Evolutionary conservation across 2,113 vertebrate genomes (phyloP).

Genomic region (Natator depressus): DNA sequence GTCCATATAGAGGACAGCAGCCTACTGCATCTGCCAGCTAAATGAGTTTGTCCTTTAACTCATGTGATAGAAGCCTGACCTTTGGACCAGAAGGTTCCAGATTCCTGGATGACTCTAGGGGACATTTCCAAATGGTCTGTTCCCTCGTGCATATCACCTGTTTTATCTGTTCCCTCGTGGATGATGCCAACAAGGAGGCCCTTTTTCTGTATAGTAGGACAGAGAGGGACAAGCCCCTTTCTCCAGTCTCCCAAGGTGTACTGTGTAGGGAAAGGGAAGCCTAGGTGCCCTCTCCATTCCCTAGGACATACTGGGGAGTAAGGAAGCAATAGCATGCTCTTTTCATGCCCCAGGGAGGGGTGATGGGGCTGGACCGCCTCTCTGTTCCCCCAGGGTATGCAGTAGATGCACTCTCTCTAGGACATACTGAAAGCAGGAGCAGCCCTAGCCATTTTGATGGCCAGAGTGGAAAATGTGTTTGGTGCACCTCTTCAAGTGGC

Average conservation of each 20-base stretch:
- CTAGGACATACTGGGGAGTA: neutral
- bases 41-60: neutral
- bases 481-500: neutral
- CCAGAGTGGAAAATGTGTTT: neutral
- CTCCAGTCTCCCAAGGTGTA: accelerated
- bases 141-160: neutral
- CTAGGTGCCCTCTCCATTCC: neutral
- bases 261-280: neutral
- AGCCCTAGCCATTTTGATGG: neutral
- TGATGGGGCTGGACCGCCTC: neutral
- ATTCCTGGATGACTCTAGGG: neutral
- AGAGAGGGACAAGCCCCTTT: neutral
- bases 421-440: neutral
- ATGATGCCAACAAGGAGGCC: neutral
- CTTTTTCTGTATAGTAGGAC: neutral
- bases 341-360: neutral
- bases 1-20: neutral
- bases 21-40: neutral
- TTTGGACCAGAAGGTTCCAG: neutral
- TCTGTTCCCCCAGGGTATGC: neutral
- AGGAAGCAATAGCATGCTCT: neutral
- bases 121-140: neutral
- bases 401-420: neutral
- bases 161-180: neutral
- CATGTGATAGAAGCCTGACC: accelerated